phyloP scores from a whole-genome alignment of 2,888 invertebrate species.

The Penaeus monodon region DNA sequence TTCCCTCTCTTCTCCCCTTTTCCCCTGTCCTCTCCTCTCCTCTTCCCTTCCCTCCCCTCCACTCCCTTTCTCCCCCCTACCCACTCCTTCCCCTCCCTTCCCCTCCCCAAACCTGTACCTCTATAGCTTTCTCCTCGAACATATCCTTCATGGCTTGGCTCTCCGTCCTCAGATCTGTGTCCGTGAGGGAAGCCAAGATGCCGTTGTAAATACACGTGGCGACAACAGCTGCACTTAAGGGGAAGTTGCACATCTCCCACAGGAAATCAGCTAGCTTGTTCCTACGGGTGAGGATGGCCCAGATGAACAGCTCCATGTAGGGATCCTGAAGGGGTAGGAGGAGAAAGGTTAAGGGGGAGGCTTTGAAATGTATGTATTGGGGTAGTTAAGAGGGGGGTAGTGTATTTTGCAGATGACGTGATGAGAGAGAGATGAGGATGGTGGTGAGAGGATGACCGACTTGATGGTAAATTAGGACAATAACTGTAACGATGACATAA shows the following conservation, averaged over 20 bases:
- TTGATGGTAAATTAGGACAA: too few relatives aligned
- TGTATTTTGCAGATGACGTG: background rate
- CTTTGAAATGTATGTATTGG: too few relatives aligned
- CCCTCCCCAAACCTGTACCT: constrained; percentile 67
- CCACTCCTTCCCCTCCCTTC: too few relatives aligned
- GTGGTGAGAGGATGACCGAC: too few relatives aligned
- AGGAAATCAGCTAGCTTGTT: constrained; percentile 68
- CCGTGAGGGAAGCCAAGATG: constrained; percentile 54
- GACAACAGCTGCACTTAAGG: constrained; percentile 69
- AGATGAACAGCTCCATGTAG: constrained; percentile 66
- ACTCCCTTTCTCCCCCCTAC: too few relatives aligned
- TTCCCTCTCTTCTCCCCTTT: too few relatives aligned
- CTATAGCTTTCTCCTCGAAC: constrained; percentile 36
- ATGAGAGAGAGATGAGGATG: too few relatives aligned
- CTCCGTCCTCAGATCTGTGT: constrained; percentile 55
- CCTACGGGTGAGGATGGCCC: constrained; percentile 66
- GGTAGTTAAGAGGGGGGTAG: background rate
- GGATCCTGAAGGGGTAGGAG: constrained; percentile 40
- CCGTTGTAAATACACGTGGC: constrained; percentile 68
- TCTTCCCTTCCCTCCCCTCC: too few relatives aligned
- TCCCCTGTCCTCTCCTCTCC: too few relatives aligned
- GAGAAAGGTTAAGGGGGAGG: background rate
- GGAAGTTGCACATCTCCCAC: constrained; percentile 69
- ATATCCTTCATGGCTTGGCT: constrained; percentile 25
- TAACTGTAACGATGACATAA: too few relatives aligned